A percentile compares a stretch with the other conserved stretches of the same genome.
Evolutionary conservation across 2,113 vertebrate species (phyloP).

Genomic region (Toxotes chatareus): DNA sequence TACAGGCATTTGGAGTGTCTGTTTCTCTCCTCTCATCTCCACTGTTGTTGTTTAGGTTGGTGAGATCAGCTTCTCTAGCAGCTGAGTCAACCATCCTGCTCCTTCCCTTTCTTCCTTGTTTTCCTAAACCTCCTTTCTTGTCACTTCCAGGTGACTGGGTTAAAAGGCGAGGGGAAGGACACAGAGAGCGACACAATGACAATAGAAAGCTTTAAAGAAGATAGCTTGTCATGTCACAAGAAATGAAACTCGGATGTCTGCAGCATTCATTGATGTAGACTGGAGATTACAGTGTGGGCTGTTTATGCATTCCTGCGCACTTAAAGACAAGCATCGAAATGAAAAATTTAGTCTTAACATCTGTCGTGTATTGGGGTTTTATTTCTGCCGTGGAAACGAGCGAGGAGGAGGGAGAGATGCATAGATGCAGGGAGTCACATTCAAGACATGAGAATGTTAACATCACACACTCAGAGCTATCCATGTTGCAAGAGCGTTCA

Average conservation of each 20-base stretch:
- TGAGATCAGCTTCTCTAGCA: slow-evolving; percentile 74
- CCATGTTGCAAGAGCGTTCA: slow-evolving; percentile 15
- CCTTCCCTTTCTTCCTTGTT: slow-evolving; percentile 23
- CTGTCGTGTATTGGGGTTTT: slow-evolving; percentile 22
- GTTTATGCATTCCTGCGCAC: background rate
- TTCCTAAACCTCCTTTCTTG: slow-evolving; percentile 18
- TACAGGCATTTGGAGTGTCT: slow-evolving; percentile 20
- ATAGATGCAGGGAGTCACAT: background rate
- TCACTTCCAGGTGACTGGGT: slow-evolving; percentile 55
- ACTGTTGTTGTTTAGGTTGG: slow-evolving; percentile 74
- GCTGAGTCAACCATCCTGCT: slow-evolving; percentile 79
- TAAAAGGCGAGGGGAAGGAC: slow-evolving; percentile 52
- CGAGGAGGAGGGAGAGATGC: slow-evolving; percentile 1
- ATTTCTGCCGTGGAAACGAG: background rate
- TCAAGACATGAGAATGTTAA: slow-evolving; percentile 18
- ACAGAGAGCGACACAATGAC: slow-evolving; percentile 6
- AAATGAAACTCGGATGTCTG: background rate
- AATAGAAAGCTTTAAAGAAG: slow-evolving; percentile 1
- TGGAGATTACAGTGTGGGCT: slow-evolving; percentile 7
- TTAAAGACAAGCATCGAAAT: background rate
- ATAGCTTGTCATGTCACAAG: background rate
- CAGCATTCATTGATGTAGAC: slow-evolving; percentile 1
- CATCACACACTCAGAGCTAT: slow-evolving; percentile 3
- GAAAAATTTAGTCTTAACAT: slow-evolving; percentile 39
- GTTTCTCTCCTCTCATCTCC: slow-evolving; percentile 52